Conservation (phyloP, 2,797 vertebrate species). For the Ctenopoma kingsleyae region DNA sequence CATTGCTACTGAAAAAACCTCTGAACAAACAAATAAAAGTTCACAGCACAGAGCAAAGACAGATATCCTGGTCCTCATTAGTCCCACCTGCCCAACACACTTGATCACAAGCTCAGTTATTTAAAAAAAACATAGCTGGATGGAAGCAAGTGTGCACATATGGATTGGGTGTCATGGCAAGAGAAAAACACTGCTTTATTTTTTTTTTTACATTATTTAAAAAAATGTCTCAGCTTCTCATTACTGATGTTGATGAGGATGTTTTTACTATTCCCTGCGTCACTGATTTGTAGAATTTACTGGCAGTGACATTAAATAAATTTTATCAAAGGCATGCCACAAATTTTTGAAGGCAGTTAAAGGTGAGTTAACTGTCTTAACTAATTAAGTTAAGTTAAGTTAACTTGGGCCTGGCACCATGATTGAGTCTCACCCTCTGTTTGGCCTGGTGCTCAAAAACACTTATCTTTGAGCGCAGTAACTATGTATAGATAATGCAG, state of each 20-base stretch:
- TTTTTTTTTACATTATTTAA: conserved; percentile 16
- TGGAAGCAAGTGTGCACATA: conserved; percentile 61
- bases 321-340: conserved; percentile 33
- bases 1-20: conserved; percentile 38
- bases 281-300: conserved; percentile 30
- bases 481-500: background rate
- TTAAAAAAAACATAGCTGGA: conserved; percentile 45
- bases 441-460: conserved; percentile 8
- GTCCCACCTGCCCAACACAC: conserved; percentile 44
- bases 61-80: conserved; percentile 68
- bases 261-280: conserved; percentile 31
- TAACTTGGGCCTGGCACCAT: conserved; percentile 47
- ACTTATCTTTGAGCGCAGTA: background rate
- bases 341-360: conserved; percentile 52
- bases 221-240: too few species aligned
- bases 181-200: conserved; percentile 35
- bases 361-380: too few species aligned
- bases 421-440: conserved; percentile 41
- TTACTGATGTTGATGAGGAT: conserved; percentile 27
- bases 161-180: conserved; percentile 63
- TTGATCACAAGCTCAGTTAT: conserved; percentile 62
- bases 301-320: conserved; percentile 34
- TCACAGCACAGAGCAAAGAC: conserved; percentile 52
- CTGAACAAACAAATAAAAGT: conserved; percentile 10
- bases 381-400: too few species aligned